A percentile compares a stretch with the other conserved stretches of the same genome.
These are phyloP conservation scores for Armadillidium nasatum DNA, from an alignment of 1,140 invertebrate genomes.

Conservation along the genomic window DNA sequence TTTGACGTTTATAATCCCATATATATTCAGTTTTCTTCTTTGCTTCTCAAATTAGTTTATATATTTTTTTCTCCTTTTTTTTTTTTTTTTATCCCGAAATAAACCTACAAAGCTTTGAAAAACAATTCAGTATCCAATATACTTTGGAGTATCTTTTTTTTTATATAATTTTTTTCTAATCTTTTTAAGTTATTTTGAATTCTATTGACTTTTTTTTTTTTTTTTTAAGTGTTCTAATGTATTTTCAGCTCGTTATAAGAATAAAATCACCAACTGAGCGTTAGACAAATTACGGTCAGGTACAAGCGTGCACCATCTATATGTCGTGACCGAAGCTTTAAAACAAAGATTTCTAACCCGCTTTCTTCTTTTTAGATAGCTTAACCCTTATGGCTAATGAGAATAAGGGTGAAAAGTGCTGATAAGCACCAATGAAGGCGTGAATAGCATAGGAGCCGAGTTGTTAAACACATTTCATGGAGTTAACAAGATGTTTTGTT, in stretches of 20 bases:
- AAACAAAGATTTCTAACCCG: not conserved
- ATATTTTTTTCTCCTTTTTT: too few species aligned
- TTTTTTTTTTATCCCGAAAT: too few species aligned
- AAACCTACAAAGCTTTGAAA: too few species aligned
- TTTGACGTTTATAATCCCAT: too few species aligned
- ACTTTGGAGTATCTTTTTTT: too few species aligned
- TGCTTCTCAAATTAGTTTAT: too few species aligned
- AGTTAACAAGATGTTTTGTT: constrained; percentile 9
- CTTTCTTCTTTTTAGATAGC: not conserved
- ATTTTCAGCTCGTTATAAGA: not conserved
- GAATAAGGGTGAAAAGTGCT: not conserved
- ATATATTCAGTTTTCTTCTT: too few species aligned
- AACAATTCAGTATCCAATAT: too few species aligned
- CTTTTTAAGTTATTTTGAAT: not conserved
- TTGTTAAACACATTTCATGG: constrained; percentile 11
- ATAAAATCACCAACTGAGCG: not conserved
- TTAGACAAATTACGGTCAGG: constrained; percentile 9
- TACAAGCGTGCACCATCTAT: not conserved
- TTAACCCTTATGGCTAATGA: not conserved
- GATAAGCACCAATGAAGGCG: not conserved
- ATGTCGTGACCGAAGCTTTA: not conserved
- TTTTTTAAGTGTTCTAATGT: too few species aligned
- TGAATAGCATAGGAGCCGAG: not conserved
- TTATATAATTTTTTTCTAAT: too few species aligned
- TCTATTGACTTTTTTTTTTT: too few species aligned